A percentile compares a stretch with the other conserved stretches of the same genome.
Evolutionary conservation across 2,797 vertebrate species (phyloP).

Genomic region (Vultur gryphus): DNA sequence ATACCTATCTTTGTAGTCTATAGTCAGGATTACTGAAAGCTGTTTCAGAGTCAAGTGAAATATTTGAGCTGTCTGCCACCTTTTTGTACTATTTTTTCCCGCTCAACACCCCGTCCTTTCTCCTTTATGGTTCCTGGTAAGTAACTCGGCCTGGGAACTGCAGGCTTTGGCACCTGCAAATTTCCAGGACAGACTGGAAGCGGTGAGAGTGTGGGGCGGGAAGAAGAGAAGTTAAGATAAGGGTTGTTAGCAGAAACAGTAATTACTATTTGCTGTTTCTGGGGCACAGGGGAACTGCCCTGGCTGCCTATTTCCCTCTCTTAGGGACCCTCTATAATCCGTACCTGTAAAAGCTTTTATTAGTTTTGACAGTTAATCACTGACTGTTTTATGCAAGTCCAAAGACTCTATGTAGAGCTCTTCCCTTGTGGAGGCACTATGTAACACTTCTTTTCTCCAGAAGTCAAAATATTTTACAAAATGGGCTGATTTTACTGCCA

Average conservation of each 20-base stretch:
- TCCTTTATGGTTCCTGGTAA: not conserved
- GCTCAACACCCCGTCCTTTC: not conserved
- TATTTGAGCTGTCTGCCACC: not conserved
- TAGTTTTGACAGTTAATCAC: not conserved
- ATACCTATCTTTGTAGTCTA: accelerated
- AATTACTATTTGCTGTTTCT: not conserved
- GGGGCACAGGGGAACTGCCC: not conserved
- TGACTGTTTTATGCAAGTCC: not conserved
- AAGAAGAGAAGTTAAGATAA: not conserved
- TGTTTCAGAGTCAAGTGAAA: not conserved
- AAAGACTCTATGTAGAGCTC: not conserved
- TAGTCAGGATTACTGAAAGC: not conserved
- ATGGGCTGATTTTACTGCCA: not conserved
- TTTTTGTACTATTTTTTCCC: not conserved
- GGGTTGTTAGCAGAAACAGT: not conserved
- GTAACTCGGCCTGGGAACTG: not conserved
- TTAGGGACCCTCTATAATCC: not conserved
- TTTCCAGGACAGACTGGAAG: not conserved
- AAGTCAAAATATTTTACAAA: not conserved
- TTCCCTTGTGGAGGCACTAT: not conserved
- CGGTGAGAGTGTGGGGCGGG: too few relatives aligned
- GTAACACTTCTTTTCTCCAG: not conserved
- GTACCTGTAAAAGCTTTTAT: not conserved
- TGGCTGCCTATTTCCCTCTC: not conserved
- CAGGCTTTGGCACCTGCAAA: not conserved